phyloP scores from a whole-genome alignment of 2,797 vertebrate genomes.

The Malacoctenus gilli region DNA sequence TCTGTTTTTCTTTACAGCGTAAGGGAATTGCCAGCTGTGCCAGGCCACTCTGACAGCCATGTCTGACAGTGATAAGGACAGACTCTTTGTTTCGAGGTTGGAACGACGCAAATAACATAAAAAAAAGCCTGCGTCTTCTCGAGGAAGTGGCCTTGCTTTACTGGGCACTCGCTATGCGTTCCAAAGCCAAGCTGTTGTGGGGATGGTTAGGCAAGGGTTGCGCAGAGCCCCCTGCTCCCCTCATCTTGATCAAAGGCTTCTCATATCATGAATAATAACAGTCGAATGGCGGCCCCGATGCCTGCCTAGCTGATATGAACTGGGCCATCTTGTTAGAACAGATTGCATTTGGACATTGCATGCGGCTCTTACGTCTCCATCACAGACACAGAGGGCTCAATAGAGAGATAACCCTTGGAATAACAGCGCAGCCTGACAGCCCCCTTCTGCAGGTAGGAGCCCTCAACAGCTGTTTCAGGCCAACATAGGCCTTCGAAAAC shows the following conservation, averaged over 20 bases:
- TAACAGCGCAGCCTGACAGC: slow-evolving; percentile 26
- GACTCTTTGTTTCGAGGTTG: slow-evolving; percentile 4
- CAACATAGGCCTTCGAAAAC: too few relatives aligned
- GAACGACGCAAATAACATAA: slow-evolving; percentile 11
- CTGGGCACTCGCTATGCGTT: background rate
- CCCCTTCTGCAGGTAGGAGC: slow-evolving; percentile 15
- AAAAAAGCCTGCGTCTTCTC: slow-evolving; percentile 23
- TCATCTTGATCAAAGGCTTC: slow-evolving; percentile 70
- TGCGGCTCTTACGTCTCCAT: slow-evolving; percentile 60
- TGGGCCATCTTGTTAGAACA: slow-evolving; percentile 66
- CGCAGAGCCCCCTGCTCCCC: slow-evolving; percentile 28
- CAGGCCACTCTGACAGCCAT: background rate
- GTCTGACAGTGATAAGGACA: background rate
- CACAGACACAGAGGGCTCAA: slow-evolving; percentile 55
- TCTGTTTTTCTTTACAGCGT: background rate
- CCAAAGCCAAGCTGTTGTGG: slow-evolving; percentile 16
- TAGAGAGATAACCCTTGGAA: slow-evolving; percentile 43
- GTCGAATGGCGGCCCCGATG: slow-evolving; percentile 52
- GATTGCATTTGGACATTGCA: slow-evolving; percentile 67
- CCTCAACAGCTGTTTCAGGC: too few relatives aligned
- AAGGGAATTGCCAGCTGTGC: background rate
- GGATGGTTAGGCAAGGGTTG: slow-evolving; percentile 42
- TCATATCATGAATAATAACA: slow-evolving; percentile 76
- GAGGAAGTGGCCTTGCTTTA: slow-evolving; percentile 16
- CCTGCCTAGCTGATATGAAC: slow-evolving; percentile 65